Evolutionary conservation across 2,113 vertebrate species (phyloP), one percentile per base, ranked within the genome.

Genomic region (Tinamus guttatus): DNA sequence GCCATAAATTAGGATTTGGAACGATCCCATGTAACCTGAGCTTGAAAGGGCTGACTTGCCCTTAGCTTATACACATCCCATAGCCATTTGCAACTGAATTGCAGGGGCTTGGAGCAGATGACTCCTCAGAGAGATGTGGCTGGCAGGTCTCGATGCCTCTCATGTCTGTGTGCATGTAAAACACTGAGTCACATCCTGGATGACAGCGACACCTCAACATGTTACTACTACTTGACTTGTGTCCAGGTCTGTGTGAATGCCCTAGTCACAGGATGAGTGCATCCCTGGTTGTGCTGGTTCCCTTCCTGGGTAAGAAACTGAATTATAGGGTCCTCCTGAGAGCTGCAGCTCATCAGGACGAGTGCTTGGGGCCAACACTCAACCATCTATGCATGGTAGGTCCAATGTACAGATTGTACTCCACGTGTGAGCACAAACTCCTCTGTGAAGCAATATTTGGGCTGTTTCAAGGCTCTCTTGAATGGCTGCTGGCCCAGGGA

Each of bases 221-320:
- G 47, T 56, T 58, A 16, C 3, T 12, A 0, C 2, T 0, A 0
- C 2, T 6, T 28, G 7, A 47, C 28, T 36, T 16, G 22, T 54
- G 52, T 32, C 51, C 11, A 51, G 8, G 2, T 40, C 67, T 51
- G 24, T 77, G 52, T 43, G 40, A 40, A 11, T 12, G 11, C 28
- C 43, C 19, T 18, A 58, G 27, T 5, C 28, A 11, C 3, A 45
- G 22, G 11, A 65, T 8, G 64, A 1, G 4, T 16, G 71, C 20
- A 68, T 0, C n/a, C 3, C 25, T 58, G 17, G 8, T 9, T 18
- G 25, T 8, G 3, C 5, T 2, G 1, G 8, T 16, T 25, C 9
- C 6, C 5, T 54, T 3, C 0, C 2, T 78, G 30, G 15, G 12
- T 34, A 40, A 70, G 9, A 65, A 47, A 32, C 0, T 52, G 25